These are phyloP conservation scores for Hormiphora californensis DNA, from an alignment of 37 sponge, comb jelly and placozoan genomes.

Conservation along the genomic window DNA sequence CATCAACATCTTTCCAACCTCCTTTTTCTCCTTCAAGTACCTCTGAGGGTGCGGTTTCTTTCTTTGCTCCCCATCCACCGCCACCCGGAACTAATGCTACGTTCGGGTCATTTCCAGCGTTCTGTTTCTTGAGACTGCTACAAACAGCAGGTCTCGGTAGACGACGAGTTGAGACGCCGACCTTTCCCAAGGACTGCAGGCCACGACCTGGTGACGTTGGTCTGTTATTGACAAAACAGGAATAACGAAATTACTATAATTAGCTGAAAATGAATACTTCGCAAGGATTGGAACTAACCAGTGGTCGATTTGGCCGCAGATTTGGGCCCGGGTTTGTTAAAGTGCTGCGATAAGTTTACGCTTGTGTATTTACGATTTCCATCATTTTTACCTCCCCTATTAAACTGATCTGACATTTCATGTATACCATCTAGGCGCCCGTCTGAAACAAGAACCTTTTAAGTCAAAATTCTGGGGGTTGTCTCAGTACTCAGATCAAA, in stretches of 20 bases:
- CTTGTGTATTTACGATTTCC: conserved; percentile 45
- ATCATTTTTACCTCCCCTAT: conserved; percentile 56
- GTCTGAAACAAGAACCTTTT: too few species aligned
- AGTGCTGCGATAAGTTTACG: conserved; percentile 53
- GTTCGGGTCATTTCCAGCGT: conserved; percentile 82
- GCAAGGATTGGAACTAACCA: not conserved
- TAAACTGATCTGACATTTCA: conserved; percentile 56
- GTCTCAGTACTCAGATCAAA: too few species aligned
- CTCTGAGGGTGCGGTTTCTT: conserved; percentile 44
- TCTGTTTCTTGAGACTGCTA: conserved; percentile 74
- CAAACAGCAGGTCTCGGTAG: conserved; percentile 79
- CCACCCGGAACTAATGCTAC: conserved; percentile 72
- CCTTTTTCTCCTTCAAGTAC: conserved; percentile 36
- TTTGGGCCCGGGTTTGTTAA: conserved; percentile 11
- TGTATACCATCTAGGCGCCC: conserved; percentile 51
- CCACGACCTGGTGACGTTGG: conserved; percentile 59
- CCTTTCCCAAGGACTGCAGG: conserved; percentile 77
- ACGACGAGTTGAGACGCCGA: conserved; percentile 62
- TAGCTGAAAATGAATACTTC: too few species aligned
- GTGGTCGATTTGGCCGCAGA: conserved; percentile 55
- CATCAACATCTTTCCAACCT: conserved; percentile 50
- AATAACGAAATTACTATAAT: too few species aligned
- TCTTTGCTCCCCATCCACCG: conserved; percentile 75
- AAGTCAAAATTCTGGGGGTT: too few species aligned
- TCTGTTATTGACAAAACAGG: too few species aligned